Conservation (phyloP, 2,797 vertebrate species). For the Myotis planiceps region DNA sequence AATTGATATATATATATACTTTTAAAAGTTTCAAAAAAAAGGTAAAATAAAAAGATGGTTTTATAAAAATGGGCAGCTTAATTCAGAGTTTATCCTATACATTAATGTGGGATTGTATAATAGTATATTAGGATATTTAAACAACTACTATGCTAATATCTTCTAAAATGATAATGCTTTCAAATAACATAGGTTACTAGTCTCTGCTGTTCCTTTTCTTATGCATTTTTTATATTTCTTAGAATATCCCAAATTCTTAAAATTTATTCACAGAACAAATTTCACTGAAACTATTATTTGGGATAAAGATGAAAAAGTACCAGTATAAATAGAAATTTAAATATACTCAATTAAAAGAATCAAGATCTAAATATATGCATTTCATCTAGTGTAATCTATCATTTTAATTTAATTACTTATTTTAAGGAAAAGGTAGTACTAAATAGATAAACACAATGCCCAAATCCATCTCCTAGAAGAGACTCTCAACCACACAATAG, state of each 20-base stretch:
- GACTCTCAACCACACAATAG: background rate
- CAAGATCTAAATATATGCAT: background rate
- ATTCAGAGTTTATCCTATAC: conserved; percentile 1
- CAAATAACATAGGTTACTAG: background rate
- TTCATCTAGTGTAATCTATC: background rate
- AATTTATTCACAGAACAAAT: conserved; percentile 13
- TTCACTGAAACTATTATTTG: background rate
- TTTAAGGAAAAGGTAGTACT: background rate
- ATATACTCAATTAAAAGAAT: conserved; percentile 9
- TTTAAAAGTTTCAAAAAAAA: background rate
- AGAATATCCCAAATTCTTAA: conserved; percentile 11
- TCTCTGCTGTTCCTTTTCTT: background rate
- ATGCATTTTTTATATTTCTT: background rate
- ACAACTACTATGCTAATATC: background rate
- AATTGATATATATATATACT: background rate
- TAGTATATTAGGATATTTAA: background rate
- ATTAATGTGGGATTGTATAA: background rate
- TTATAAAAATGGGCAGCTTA: background rate
- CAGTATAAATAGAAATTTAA: background rate
- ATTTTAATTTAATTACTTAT: background rate
- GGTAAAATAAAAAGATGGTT: background rate
- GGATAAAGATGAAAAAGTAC: background rate
- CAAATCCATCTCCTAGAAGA: background rate
- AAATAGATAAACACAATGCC: background rate
- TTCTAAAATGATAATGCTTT: background rate